Evolutionary conservation across 2,797 vertebrate species (phyloP).

Genomic region (Bradypodion pumilum): DNA sequence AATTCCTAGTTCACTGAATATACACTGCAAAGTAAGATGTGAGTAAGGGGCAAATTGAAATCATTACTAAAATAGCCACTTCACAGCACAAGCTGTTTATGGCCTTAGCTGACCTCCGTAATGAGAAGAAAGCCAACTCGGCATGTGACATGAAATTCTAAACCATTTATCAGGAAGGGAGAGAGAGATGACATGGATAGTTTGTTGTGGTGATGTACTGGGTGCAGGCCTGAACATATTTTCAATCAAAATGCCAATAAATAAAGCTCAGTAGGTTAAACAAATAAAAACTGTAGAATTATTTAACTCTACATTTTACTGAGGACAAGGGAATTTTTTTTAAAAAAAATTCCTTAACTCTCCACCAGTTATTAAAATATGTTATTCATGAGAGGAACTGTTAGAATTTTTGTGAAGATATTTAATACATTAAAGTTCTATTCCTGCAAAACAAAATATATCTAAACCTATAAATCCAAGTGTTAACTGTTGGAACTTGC

Average conservation of each 20-base stretch:
- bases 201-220: background rate
- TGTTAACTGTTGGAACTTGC: too few relatives aligned
- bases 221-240: background rate
- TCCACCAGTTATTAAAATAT: background rate
- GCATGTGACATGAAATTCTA: conserved; percentile 30
- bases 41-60: background rate
- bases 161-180: conserved; percentile 28
- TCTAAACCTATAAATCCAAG: too few relatives aligned
- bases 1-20: background rate
- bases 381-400: background rate
- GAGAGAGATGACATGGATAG: conserved; percentile 18
- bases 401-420: background rate
- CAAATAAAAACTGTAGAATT: background rate
- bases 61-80: background rate
- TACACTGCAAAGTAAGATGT: background rate
- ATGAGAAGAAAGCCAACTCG: background rate
- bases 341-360: too few relatives aligned
- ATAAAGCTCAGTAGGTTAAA: background rate
- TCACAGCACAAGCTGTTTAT: background rate
- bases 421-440: background rate
- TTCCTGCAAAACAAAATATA: background rate
- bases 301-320: background rate
- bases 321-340: background rate
- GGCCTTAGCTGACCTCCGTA: conserved; percentile 13
- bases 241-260: background rate